Base-by-base conservation (phyloP, 2,888 invertebrate genomes). In the Sarcophaga rosellei region DNA sequence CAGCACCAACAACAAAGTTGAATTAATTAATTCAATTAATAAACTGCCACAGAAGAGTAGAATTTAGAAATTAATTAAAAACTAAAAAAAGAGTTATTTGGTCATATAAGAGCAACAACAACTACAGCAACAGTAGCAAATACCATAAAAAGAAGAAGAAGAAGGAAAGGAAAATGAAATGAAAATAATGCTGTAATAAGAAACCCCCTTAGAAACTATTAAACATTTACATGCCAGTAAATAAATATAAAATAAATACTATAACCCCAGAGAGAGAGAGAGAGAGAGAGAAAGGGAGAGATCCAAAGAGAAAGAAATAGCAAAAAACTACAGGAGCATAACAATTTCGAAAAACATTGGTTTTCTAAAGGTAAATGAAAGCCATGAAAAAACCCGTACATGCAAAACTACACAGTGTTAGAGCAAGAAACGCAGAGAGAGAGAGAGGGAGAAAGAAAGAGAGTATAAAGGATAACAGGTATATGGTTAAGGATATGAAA, bases 161-260 rank as follows among this genome's bases (percentile, higher is more conserved):
- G n/a, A n/a, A n/a, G n/a, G n/a, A n/a, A n/a, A 8, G 20, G 10
- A 17, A 47, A 61, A 61, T 15, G 21, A 44, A 35, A 44, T 20
- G 20, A 12, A 57, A 44, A 53, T 66, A 57, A 23, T 68, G 35
- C 10, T 8, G 35, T 35, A 45, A 76, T 70, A 25, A 5, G 57
- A 79, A 70, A 53, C 53, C 35, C 78, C 78, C 70, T 72, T 53
- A 44, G 72, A 79, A 79, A 79, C 79, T 59, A 79, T 79, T 73
- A 79, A 77, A 73, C 44, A 72, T 72, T 72, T 23, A 79, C 25
- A 68, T 61, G 68, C 61, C 45, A 23, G 25, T 59, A 77, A 77
- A 76, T 68, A 76, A 45, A 59, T 21, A 76, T 5, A 57, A 57
- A 25, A 35, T 35, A 35, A 35, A 3, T 10, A 10, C 35, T 35